Conservation (phyloP, 2,113 vertebrate genomes). For the Neodon shergylaensis region DNA sequence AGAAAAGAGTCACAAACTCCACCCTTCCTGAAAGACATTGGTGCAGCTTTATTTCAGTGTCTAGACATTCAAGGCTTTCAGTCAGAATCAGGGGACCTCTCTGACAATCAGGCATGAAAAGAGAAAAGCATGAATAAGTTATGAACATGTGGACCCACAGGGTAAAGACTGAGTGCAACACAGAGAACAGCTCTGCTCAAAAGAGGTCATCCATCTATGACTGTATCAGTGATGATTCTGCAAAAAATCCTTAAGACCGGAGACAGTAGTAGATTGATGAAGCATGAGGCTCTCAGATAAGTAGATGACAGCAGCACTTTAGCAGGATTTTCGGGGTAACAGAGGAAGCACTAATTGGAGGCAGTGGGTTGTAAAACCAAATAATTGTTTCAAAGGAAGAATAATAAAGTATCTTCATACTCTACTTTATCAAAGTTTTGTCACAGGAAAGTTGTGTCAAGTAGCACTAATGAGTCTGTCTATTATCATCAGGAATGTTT, state of each 20-base stretch:
- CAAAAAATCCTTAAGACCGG: not conserved
- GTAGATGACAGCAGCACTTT: not conserved
- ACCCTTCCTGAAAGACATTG: not conserved
- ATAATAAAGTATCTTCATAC: not conserved
- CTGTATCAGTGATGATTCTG: not conserved
- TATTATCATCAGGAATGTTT: not conserved
- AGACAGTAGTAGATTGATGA: not conserved
- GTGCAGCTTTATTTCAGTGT: conserved; percentile 13
- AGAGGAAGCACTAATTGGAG: not conserved
- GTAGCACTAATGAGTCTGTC: not conserved
- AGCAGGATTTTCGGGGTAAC: not conserved
- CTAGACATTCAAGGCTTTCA: not conserved
- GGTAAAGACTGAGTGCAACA: not conserved
- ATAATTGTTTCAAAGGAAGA: not conserved
- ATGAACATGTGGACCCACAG: not conserved
- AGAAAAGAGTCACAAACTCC: not conserved
- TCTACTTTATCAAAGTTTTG: not conserved
- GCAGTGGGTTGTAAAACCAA: too few relatives aligned
- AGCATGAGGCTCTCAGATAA: not conserved
- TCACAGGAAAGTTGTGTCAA: not conserved
- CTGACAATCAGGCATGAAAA: not conserved
- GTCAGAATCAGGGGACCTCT: not conserved
- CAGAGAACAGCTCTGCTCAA: not conserved
- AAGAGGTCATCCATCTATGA: not conserved
- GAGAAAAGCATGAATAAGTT: not conserved